Evolutionary conservation across 2,888 invertebrate genomes (phyloP), one percentile per base, ranked within the genome.

Genomic region (Dugesia japonica): DNA sequence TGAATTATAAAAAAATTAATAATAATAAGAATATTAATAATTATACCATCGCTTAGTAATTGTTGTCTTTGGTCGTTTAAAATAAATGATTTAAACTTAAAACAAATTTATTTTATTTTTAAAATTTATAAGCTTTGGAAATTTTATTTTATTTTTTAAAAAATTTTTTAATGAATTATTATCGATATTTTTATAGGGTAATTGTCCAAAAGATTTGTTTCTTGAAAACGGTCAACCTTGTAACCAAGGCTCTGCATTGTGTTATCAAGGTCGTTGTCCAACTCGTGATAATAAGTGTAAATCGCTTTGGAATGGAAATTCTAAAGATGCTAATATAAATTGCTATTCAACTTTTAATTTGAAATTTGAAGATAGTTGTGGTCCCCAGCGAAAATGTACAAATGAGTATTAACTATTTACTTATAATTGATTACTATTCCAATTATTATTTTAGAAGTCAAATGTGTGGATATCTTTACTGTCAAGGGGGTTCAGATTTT

Each of bases 181-280:
- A n/a, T n/a, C n/a, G n/a, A n/a, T n/a, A n/a, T n/a, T n/a, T n/a
- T n/a, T n/a, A n/a, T n/a, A 76, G 73, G 72, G 71, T n/a, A 20
- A 28, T 1, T 77, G 77, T 27, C 71, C 77, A 7, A 28, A 28
- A 20, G 77, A 77, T 71, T n/a, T 77, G 13, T 27, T 26, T 27
- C 72, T 77, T 17, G 77, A 76, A 28, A 72, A 77, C 27, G 77
- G 77, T n/a, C 77, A 77, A 26, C 71, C 76, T 0, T 77, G 77
- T 26, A 71, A 26, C 1, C 17, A 27, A 28, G 77, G 77, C 7
- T 1, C 23, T 26, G 77, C 76, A 26, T 27, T 77, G 71, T 77
- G 77, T 28, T 77, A 78, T 71, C 56, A 72, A 20, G 77, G 77
- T 26, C 33, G 28, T 56, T 77, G 77, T 77, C 76, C 77, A 17